Base-by-base conservation (phyloP, 2,113 vertebrate species). In the Fulica atra region DNA sequence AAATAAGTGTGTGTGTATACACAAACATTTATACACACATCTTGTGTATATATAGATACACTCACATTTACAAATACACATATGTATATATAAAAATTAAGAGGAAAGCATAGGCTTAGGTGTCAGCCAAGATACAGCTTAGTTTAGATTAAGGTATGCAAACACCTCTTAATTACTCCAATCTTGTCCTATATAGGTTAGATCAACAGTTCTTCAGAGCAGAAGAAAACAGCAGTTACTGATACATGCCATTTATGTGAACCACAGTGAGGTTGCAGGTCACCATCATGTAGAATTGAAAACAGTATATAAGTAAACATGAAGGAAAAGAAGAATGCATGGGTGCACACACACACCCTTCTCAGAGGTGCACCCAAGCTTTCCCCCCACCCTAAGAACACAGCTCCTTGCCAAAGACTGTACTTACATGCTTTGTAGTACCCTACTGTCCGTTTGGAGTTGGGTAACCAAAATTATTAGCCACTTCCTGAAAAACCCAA, bases 311-410 rank as follows among this genome's bases (percentile, higher is more conserved):
- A 56, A 73, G 36, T 13, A 38, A 7, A 56, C 2, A 65, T 14
- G 44, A 46, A 89, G 77, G 33, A n/a, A 36, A 33, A 78, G 63
- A 4, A 19, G 18, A 74, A 69, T 40, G 48, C 8, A 33, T 4
- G 33, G 7, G 29, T 29, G 33, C 2, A 1, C 1, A 8, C 2
- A 2, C 35, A 44, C 16, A 24, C 21, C 7, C 31, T 26, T 59
- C 60, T 42, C 31, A 29, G 35, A 54, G 0, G 1, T 11, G 3
- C 25, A 13, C 40, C 56, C 19, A 14, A 0, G 2, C 48, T 35
- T 48, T 50, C 28, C 19, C 44, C 46, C 20, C 36, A 19, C 12
- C 42, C 26, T 17, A 15, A 9, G 31, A 66, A 46, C 31, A 38
- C 33, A 60, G 54, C 2, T 42, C 35, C 59, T 77, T 71, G 50